A percentile compares a stretch with the other conserved stretches of the same genome.
phyloP scores from a whole-genome alignment of 64 coral and sea anemone species.

The Cladopsammia gracilis region DNA sequence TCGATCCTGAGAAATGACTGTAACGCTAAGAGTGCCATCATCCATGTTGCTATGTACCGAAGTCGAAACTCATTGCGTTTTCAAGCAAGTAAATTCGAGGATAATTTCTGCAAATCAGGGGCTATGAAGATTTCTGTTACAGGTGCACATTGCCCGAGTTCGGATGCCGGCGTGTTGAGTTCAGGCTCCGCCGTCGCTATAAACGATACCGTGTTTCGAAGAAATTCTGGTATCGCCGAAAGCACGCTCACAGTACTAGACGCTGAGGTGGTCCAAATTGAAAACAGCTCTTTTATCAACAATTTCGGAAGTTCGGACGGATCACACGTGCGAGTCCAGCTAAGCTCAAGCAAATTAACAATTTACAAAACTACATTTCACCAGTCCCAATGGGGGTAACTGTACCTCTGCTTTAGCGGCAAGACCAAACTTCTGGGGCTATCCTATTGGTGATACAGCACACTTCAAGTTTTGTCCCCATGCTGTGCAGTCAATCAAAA shows the following conservation, averaged over 20 bases:
- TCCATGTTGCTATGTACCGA: background rate
- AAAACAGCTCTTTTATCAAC: conserved; percentile 14
- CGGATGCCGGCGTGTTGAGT: too few relatives aligned
- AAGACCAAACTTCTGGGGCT: conserved; percentile 55
- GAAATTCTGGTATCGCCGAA: background rate
- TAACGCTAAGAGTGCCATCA: background rate
- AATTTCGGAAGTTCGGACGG: conserved; percentile 41
- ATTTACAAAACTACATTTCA: conserved; percentile 13
- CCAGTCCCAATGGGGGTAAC: conserved; percentile 28
- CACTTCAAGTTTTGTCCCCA: conserved; percentile 36
- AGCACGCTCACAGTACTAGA: background rate
- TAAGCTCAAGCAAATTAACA: background rate
- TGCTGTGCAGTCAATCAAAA: conserved; percentile 25
- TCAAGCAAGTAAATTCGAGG: background rate
- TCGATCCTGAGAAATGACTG: conserved; percentile 4
- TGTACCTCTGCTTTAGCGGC: conserved; percentile 26
- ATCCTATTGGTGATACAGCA: background rate
- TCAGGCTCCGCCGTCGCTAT: background rate
- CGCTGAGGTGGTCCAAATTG: background rate
- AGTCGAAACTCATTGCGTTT: background rate
- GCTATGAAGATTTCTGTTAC: background rate
- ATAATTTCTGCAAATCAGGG: conserved; percentile 34
- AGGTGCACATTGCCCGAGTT: too few relatives aligned
- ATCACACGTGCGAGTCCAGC: conserved; percentile 25
- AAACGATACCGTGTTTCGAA: conserved; percentile 3